phyloP scores from a whole-genome alignment of 2,113 vertebrate species.

The Chaetops frenatus region DNA sequence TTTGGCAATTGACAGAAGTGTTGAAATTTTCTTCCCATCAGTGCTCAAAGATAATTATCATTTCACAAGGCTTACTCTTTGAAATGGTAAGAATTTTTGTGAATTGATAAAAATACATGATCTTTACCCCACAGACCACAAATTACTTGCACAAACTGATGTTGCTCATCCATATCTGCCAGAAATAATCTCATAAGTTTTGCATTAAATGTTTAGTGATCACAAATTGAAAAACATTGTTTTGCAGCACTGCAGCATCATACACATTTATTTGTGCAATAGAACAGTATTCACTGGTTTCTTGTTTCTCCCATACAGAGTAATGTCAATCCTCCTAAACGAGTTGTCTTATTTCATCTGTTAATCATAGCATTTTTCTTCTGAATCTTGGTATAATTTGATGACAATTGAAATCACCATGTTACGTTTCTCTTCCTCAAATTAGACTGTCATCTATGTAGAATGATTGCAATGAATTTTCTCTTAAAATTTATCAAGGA shows the following conservation, averaged over 20 bases:
- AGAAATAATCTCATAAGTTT: not conserved
- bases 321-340: not conserved
- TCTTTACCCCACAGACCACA: not conserved
- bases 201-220: not conserved
- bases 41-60: not conserved
- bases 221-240: not conserved
- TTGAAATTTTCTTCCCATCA: not conserved
- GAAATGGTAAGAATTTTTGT: not conserved
- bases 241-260: not conserved
- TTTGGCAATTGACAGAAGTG: accelerated
- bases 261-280: not conserved
- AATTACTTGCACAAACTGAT: not conserved
- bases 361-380: not conserved
- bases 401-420: not conserved
- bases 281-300: not conserved
- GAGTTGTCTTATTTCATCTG: not conserved
- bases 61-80: not conserved
- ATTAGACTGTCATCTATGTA: not conserved
- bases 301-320: not conserved
- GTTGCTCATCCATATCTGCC: not conserved
- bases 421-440: not conserved
- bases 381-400: not conserved
- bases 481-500: not conserved
- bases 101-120: not conserved
- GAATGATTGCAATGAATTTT: not conserved